These are phyloP conservation scores for Tholera decimalis DNA, from an alignment of 2,888 invertebrate species.

Conservation along the genomic window DNA sequence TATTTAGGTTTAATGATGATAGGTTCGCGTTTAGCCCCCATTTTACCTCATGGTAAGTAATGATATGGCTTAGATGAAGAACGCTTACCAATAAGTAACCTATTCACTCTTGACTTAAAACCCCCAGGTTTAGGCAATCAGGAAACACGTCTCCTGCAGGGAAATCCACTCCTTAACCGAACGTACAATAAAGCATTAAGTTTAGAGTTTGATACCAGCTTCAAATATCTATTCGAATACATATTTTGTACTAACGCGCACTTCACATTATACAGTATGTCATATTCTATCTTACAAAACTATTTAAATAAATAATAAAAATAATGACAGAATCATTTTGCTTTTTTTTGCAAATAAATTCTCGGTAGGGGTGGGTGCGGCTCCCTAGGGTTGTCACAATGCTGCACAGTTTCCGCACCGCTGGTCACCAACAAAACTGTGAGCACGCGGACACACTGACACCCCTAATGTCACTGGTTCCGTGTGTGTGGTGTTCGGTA, in stretches of 20 bases:
- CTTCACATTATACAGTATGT: background rate
- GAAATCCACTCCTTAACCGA: no score
- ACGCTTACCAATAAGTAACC: no score
- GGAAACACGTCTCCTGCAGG: no score
- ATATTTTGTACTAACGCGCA: background rate
- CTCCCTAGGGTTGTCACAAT: constrained; percentile 86
- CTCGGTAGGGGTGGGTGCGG: constrained; percentile 66
- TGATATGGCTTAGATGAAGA: no score
- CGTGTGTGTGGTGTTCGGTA: constrained; percentile 70
- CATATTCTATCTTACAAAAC: background rate
- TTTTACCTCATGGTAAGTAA: no score
- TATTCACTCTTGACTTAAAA: no score
- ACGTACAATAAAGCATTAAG: no score
- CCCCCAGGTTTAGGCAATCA: no score
- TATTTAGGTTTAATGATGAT: no score
- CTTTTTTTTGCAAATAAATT: constrained; percentile 70
- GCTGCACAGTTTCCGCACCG: constrained; percentile 81
- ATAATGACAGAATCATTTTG: constrained; percentile 50
- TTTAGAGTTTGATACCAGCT: no score
- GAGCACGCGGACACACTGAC: constrained; percentile 76
- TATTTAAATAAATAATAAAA: constrained; percentile 48
- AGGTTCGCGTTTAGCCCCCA: no score
- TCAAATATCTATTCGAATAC: background rate
- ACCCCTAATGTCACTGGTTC: constrained; percentile 82
- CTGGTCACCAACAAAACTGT: constrained; percentile 81